Conservation (phyloP, 35 echinoderm and acorn worm genomes). For the Diadema setosum region DNA sequence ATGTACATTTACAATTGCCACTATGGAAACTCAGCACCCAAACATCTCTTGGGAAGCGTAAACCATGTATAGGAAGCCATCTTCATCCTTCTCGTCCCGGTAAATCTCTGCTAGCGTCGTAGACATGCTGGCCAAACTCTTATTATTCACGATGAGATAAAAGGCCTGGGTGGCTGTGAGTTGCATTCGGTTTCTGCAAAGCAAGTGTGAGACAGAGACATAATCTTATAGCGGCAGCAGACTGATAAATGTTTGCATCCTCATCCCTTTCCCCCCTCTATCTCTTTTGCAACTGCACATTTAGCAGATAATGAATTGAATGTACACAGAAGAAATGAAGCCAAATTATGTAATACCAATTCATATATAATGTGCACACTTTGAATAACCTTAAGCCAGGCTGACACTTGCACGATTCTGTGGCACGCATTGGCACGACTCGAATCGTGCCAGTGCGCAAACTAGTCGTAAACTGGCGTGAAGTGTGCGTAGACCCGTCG, state of each 20-base stretch:
- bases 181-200: constrained; percentile 96
- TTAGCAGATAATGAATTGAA: too few relatives aligned
- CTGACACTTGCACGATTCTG: too few relatives aligned
- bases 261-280: background rate
- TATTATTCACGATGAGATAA: constrained; percentile 98
- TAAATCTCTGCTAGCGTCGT: constrained; percentile 94
- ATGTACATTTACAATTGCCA: too few relatives aligned
- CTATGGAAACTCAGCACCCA: constrained; percentile 54
- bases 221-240: too few relatives aligned
- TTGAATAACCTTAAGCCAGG: too few relatives aligned
- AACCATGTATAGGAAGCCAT: constrained; percentile 99
- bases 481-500: too few relatives aligned
- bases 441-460: too few relatives aligned
- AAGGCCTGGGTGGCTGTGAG: constrained; percentile 98
- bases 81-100: constrained; percentile 97
- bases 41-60: constrained; percentile 99
- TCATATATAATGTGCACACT: too few relatives aligned
- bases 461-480: too few relatives aligned
- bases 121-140: constrained; percentile 98
- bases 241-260: background rate
- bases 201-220: background rate
- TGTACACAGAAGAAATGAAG: too few relatives aligned
- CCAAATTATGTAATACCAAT: too few relatives aligned
- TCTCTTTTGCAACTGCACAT: background rate
- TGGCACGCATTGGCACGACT: too few relatives aligned